phyloP scores from a whole-genome alignment of 2,888 invertebrate genomes.

The Folsomia manolachei region DNA sequence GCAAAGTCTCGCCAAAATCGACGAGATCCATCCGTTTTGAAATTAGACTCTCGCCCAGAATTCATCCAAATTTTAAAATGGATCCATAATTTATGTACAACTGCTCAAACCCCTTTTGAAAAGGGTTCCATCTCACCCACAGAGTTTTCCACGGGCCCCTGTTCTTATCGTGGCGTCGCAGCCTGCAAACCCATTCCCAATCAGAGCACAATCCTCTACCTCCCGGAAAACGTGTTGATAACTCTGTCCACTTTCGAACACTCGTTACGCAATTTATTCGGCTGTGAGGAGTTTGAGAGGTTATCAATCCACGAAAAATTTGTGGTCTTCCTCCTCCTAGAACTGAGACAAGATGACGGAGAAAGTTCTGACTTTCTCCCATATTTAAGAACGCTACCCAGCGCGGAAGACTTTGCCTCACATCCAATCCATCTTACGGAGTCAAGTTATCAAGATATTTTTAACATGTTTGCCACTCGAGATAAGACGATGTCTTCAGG shows the following conservation, averaged over 20 bases:
- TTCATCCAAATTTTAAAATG: constrained; percentile 26
- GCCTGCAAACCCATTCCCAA: constrained; percentile 18
- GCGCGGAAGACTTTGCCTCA: constrained; percentile 57
- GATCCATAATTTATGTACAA: constrained; percentile 12
- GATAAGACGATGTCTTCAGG: background rate
- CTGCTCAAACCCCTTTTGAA: background rate
- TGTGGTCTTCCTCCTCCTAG: constrained; percentile 69
- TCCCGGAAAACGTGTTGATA: constrained; percentile 40
- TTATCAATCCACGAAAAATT: constrained; percentile 68
- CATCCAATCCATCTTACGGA: constrained; percentile 67
- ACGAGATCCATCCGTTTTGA: background rate
- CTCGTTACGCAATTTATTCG: no score
- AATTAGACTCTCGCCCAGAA: constrained; percentile 11
- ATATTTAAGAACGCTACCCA: constrained; percentile 70
- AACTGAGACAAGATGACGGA: constrained; percentile 60
- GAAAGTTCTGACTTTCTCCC: constrained; percentile 61
- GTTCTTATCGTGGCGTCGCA: constrained; percentile 39
- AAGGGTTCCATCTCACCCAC: constrained; percentile 33
- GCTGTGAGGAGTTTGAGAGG: constrained; percentile 22
- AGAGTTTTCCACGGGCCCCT: constrained; percentile 20
- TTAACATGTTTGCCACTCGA: background rate
- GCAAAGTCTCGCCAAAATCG: no score
- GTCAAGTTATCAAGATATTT: constrained; percentile 22
- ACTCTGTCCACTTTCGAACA: constrained; percentile 21
- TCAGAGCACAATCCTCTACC: constrained; percentile 25